Evolutionary conservation across 2,797 vertebrate genomes (phyloP).

Genomic region (Lacerta bilineata): DNA sequence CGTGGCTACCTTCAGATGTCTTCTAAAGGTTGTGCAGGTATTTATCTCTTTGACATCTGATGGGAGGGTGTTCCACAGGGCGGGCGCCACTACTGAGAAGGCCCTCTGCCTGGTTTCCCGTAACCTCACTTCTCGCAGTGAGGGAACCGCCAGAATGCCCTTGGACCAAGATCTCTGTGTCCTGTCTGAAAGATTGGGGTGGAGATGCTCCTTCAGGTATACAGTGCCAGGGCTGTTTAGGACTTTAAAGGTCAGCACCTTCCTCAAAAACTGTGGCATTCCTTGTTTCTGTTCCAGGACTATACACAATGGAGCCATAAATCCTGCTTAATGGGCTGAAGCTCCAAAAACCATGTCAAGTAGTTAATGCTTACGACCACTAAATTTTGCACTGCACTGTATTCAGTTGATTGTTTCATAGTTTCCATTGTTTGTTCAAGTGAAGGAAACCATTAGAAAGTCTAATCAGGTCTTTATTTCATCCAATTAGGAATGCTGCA

Average conservation of each 20-base stretch:
- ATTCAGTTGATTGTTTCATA: background rate
- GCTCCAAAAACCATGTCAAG: background rate
- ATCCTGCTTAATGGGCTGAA: slow-evolving; percentile 31
- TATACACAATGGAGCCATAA: slow-evolving; percentile 37
- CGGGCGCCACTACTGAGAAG: too few species aligned
- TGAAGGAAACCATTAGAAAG: background rate
- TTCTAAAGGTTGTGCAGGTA: too few species aligned
- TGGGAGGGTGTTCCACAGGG: too few species aligned
- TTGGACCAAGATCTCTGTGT: too few species aligned
- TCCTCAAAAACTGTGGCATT: background rate
- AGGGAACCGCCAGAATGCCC: too few species aligned
- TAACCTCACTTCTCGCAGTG: too few species aligned
- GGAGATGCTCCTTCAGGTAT: too few species aligned
- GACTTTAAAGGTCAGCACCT: background rate
- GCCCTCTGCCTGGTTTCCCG: too few species aligned
- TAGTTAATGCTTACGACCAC: background rate
- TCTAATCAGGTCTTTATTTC: slow-evolving; percentile 42
- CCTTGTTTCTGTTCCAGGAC: slow-evolving; percentile 18
- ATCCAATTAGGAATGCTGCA: slow-evolving; percentile 60
- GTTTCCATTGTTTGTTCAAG: background rate
- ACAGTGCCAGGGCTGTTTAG: too few species aligned
- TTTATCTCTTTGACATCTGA: too few species aligned
- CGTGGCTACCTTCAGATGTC: too few species aligned
- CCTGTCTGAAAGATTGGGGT: too few species aligned
- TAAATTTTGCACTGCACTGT: background rate